These are phyloP conservation scores for Onychomys leucogaster DNA, from an alignment of 2,797 vertebrate genomes.

Conservation along the genomic window DNA sequence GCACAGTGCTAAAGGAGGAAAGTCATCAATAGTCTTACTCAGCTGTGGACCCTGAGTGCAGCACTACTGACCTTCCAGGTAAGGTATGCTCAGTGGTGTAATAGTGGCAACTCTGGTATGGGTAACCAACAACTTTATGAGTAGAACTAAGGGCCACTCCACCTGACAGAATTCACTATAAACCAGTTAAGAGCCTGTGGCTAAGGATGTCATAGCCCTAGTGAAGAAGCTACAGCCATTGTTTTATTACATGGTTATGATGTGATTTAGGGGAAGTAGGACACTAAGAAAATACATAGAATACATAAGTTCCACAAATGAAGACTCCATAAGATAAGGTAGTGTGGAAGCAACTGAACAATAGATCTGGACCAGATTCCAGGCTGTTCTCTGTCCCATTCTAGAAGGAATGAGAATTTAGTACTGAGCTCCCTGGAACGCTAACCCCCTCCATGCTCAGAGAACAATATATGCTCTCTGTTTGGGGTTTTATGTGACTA, in stretches of 20 bases:
- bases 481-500: neutral
- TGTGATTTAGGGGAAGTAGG: neutral
- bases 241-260: neutral
- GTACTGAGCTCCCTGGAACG: neutral
- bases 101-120: neutral
- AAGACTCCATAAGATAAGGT: neutral
- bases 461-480: neutral
- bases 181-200: neutral
- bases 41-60: neutral
- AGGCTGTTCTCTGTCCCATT: neutral
- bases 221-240: neutral
- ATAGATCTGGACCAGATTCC: neutral
- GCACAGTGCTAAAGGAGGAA: neutral
- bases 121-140: neutral
- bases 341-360: neutral
- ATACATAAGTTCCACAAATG: neutral
- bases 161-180: neutral
- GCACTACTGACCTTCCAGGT: neutral
- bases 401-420: neutral
- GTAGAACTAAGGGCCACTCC: neutral
- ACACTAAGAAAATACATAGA: neutral
- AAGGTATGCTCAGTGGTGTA: neutral
- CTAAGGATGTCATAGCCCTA: neutral
- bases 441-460: neutral
- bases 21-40: neutral